These are phyloP conservation scores for Leptinotarsa undecemlineata DNA, from an alignment of 1,140 invertebrate species.

Conservation along the genomic window DNA sequence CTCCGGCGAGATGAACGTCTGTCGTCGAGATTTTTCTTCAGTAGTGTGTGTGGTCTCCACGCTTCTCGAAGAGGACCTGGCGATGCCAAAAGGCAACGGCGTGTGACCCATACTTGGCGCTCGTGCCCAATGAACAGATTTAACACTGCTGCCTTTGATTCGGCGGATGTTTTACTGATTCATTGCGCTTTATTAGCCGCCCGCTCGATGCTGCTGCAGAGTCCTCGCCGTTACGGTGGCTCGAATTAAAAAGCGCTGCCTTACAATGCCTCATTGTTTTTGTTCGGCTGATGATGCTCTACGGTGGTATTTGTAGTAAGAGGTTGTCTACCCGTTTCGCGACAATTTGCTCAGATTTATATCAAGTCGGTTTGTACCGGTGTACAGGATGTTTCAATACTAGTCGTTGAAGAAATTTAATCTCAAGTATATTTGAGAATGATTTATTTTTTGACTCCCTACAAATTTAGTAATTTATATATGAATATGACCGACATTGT, in stretches of 20 bases:
- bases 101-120: conserved; percentile 40
- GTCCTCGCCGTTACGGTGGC: conserved; percentile 15
- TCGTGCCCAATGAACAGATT: conserved; percentile 46
- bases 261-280: conserved; percentile 6
- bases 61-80: conserved; percentile 35
- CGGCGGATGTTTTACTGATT: conserved; percentile 44
- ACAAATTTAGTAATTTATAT: no score
- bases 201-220: conserved; percentile 29
- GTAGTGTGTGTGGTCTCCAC: conserved; percentile 45
- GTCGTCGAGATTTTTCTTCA: conserved; percentile 8
- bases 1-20: conserved; percentile 3
- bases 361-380: no score
- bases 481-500: no score
- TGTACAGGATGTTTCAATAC: no score
- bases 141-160: conserved; percentile 47
- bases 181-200: conserved; percentile 43
- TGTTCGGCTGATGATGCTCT: not conserved
- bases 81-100: conserved; percentile 24
- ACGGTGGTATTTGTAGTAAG: not conserved
- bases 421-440: no score
- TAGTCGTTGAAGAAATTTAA: no score
- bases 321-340: conserved; percentile 7
- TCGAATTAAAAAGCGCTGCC: not conserved
- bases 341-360: not conserved
- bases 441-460: no score